A percentile compares a stretch with the other conserved stretches of the same genome.
phyloP scores from a whole-genome alignment of 2,797 vertebrate genomes.

The Chloroceryle amazona region DNA sequence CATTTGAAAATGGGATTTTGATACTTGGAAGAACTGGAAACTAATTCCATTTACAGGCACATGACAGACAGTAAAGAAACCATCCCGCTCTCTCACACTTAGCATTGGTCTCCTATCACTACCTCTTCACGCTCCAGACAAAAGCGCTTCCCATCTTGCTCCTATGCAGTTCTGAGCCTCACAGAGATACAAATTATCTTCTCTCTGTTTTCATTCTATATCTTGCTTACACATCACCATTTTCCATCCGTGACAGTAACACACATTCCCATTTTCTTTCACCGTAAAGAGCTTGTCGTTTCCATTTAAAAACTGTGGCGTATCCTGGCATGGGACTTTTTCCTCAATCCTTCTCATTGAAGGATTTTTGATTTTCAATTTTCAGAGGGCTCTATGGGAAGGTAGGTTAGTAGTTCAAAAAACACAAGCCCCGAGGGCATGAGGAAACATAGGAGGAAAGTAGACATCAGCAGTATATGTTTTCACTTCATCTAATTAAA shows the following conservation, averaged over 20 bases:
- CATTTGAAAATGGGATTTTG: neutral
- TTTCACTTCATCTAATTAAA: neutral
- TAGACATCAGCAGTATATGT: rapidly evolving
- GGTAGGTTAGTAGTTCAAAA: neutral
- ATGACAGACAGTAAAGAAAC: neutral
- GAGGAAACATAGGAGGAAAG: neutral
- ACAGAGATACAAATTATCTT: neutral
- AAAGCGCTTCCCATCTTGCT: neutral
- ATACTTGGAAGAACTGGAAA: neutral
- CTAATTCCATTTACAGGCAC: neutral
- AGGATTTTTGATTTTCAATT: neutral
- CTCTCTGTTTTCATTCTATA: neutral
- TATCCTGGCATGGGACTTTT: rapidly evolving
- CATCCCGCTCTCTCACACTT: neutral
- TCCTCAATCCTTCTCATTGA: neutral
- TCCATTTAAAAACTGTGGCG: neutral
- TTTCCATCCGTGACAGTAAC: neutral
- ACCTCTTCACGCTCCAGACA: neutral
- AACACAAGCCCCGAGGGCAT: neutral
- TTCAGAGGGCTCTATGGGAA: neutral
- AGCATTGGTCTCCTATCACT: neutral
- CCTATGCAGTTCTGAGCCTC: neutral
- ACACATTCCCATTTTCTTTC: neutral
- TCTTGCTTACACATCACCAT: neutral
- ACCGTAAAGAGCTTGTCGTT: neutral